phyloP scores from a whole-genome alignment of 2,888 invertebrate genomes.

The Eledona agricola region DNA sequence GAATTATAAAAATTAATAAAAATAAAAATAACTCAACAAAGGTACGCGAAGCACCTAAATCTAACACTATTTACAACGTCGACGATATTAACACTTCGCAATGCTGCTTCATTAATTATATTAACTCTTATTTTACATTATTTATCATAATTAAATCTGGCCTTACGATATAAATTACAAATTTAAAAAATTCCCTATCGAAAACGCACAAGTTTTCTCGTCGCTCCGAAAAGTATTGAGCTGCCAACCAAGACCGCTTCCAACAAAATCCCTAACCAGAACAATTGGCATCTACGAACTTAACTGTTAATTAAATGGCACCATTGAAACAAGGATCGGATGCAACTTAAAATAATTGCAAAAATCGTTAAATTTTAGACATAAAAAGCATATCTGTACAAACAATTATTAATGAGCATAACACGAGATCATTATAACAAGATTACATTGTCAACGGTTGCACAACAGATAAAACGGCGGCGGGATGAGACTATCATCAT shows the following conservation, averaged over 20 bases:
- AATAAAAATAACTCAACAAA: conserved; percentile 57
- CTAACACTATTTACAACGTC: conserved; percentile 56
- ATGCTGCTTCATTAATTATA: conserved; percentile 51
- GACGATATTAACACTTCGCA: conserved; percentile 49
- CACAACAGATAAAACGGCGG: conserved; percentile 55
- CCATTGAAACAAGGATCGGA: conserved; percentile 47
- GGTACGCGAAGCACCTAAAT: conserved; percentile 60
- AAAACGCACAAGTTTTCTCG: conserved; percentile 31
- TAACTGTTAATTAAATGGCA: conserved; percentile 47
- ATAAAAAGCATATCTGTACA: conserved; percentile 59
- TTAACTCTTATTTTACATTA: conserved; percentile 59
- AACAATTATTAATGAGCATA: conserved; percentile 61
- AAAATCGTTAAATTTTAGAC: conserved; percentile 45
- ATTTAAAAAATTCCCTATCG: conserved; percentile 50
- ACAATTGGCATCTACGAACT: conserved; percentile 46
- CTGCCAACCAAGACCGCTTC: conserved; percentile 47
- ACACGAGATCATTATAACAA: conserved; percentile 62
- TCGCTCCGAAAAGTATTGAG: conserved; percentile 45
- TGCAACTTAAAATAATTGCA: conserved; percentile 36
- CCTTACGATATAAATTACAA: conserved; percentile 56
- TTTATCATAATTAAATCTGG: conserved; percentile 54
- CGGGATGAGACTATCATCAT: conserved; percentile 46
- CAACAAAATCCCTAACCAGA: conserved; percentile 41
- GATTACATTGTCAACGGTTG: conserved; percentile 55
- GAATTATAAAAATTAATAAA: conserved; percentile 50